Evolutionary conservation across 2,888 invertebrate species (phyloP).

Genomic region (Troglohyphantes excavatus): DNA sequence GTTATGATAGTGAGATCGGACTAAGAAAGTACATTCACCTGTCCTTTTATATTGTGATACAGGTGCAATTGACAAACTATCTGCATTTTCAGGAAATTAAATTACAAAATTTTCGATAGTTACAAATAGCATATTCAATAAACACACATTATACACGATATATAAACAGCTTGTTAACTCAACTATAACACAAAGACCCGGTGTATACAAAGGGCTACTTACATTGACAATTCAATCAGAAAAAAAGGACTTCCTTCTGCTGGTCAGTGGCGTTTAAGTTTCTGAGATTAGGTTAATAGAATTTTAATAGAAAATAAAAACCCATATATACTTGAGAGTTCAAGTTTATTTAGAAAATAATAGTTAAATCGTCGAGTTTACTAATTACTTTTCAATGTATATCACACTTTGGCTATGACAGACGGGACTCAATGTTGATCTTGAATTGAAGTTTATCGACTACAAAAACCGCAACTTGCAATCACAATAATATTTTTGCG

Average conservation of each 20-base stretch:
- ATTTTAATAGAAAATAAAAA: not conserved
- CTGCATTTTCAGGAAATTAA: too few species aligned
- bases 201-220: not conserved
- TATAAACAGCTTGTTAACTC: too few species aligned
- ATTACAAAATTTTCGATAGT: too few species aligned
- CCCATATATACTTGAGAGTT: not conserved
- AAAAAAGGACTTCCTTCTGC: not conserved
- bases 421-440: not conserved
- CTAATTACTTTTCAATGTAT: too few species aligned
- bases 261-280: not conserved
- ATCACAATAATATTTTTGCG: not conserved
- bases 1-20: too few species aligned
- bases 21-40: too few species aligned
- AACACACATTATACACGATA: too few species aligned
- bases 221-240: not conserved
- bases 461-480: not conserved
- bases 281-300: not conserved
- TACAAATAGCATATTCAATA: too few species aligned
- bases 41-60: too few species aligned
- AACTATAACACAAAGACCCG: not conserved
- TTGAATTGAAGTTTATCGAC: not conserved
- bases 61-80: too few species aligned
- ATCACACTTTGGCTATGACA: too few species aligned
- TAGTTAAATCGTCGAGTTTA: too few species aligned
- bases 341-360: not conserved